Evolutionary conservation across 2,113 vertebrate species (phyloP).

Genomic region (Epinephelus cyanopodus): DNA sequence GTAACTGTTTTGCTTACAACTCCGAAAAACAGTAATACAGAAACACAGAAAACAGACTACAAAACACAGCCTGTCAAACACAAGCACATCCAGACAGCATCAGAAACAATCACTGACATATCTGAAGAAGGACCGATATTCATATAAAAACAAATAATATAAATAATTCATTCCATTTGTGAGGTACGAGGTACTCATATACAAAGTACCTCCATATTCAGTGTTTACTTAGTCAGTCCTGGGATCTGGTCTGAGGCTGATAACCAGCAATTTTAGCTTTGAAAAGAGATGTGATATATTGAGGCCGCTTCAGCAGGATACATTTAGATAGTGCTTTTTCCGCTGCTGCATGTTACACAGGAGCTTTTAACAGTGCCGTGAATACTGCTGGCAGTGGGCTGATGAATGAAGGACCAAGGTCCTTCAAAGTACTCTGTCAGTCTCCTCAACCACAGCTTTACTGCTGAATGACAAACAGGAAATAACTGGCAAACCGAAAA

Average conservation of each 20-base stretch:
- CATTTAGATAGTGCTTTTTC: neutral
- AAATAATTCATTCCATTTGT: neutral
- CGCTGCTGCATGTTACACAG: neutral
- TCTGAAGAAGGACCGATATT: neutral
- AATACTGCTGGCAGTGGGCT: constrained; percentile 4
- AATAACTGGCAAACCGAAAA: constrained; percentile 7
- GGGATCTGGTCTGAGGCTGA: too few relatives aligned
- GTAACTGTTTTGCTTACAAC: too few relatives aligned
- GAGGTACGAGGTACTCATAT: too few relatives aligned
- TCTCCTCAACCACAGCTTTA: neutral
- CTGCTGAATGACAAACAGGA: constrained; percentile 12
- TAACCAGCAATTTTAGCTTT: neutral
- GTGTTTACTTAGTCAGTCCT: neutral
- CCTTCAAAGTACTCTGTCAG: constrained; percentile 1
- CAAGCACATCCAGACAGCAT: neutral
- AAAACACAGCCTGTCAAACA: neutral
- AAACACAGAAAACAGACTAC: too few relatives aligned
- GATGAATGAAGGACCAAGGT: constrained; percentile 8
- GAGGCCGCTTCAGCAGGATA: neutral
- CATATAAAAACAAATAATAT: too few relatives aligned
- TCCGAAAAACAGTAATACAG: too few relatives aligned
- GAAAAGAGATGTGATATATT: neutral
- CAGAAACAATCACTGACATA: neutral
- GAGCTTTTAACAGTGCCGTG: constrained; percentile 3
- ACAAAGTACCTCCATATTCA: neutral